Percentiles rank a stretch among this genome's conserved stretches.
Conservation (phyloP, 2,888 invertebrate genomes). For the Lathronympha strigana region DNA sequence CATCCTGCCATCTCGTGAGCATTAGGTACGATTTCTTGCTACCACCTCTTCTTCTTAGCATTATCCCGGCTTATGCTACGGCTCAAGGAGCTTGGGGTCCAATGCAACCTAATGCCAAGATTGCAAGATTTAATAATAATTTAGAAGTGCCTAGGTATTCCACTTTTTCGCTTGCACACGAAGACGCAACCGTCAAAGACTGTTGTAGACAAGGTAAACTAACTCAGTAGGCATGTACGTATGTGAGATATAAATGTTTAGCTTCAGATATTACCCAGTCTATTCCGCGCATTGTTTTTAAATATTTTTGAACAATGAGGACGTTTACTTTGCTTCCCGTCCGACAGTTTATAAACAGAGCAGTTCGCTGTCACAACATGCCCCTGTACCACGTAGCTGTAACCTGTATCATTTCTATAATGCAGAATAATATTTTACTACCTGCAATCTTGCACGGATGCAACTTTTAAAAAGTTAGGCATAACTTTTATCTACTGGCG, state of each 20-base stretch:
- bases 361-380: conserved; percentile 49
- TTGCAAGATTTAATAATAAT: too few relatives aligned
- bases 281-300: conserved; percentile 5
- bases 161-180: not conserved
- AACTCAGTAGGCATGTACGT: not conserved
- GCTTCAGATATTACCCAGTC: not conserved
- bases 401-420: not conserved
- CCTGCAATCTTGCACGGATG: not conserved
- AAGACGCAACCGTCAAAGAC: not conserved
- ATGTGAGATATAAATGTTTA: not conserved
- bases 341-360: conserved; percentile 64
- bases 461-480: too few relatives aligned
- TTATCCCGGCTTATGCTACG: too few relatives aligned
- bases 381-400: conserved; percentile 28
- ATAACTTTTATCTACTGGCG: too few relatives aligned
- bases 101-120: too few relatives aligned
- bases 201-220: not conserved
- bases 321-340: conserved; percentile 10
- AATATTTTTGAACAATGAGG: conserved; percentile 29
- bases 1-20: too few relatives aligned
- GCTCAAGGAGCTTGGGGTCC: too few relatives aligned
- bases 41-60: too few relatives aligned
- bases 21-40: too few relatives aligned
- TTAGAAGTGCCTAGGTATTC: too few relatives aligned
- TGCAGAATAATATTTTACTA: not conserved